Base-by-base conservation (phyloP, 2,797 vertebrate species). In the Natrix natrix region DNA sequence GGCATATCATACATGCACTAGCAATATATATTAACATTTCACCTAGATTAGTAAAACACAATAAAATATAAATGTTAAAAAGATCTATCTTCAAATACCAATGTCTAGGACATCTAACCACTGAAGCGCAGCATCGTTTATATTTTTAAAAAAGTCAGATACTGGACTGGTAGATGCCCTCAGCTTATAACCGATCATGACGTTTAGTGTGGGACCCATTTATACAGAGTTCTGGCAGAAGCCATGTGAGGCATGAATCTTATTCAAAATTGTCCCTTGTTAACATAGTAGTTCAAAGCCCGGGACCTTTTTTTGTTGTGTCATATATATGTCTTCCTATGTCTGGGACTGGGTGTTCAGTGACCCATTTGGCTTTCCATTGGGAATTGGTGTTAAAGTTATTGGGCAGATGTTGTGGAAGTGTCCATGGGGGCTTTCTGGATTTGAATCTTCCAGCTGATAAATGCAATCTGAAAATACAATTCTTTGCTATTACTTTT, bases 261-360 rank as follows among this genome's bases (percentile, higher is more conserved):
- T 69, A 32, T 32, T 69, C 13, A 69, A 32, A n/a, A 16, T 32
- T 69, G 66, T 69, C 66, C n/a, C 16, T 69, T 69, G n/a, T 5
- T 69, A n/a, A 66, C 13, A n/a, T n/a, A 13, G 13, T 66, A 32
- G 5, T 69, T 32, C n/a, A 69, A 69, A 69, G 13, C 2, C 66
- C 0, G 0, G 12, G 5, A 16, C 5, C 66, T 7, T 16, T 32
- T 16, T 8, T 7, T n/a, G 66, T n/a, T n/a, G 14, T 2, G n/a
- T 69, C n/a, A 69, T 69, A 32, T 32, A 7, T n/a, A 69, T 32
- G n/a, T 69, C 66, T 69, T 69, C 63, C 66, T 69, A 69, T 32
- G 2, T 32, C 0, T 69, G 66, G 48, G 48, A 52, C 48, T 4
- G 48, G 14, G 6, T 32, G 14, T 32, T 32, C n/a, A 69, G 13